Evolutionary conservation across 2,113 vertebrate species (phyloP).

Genomic region (Chionomys nivalis): DNA sequence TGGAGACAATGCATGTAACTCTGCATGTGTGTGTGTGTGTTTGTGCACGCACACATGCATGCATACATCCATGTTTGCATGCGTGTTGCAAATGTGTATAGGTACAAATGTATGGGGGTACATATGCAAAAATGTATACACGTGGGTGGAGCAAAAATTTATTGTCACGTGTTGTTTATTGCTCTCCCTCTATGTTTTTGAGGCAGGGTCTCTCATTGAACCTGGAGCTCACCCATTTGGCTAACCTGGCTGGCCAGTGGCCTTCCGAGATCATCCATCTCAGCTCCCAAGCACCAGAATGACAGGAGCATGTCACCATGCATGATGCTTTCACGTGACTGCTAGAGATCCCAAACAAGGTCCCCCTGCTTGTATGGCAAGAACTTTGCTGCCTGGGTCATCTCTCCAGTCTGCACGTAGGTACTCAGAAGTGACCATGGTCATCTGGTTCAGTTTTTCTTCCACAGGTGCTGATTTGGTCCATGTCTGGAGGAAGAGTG

Average conservation of each 20-base stretch:
- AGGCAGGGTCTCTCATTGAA: neutral
- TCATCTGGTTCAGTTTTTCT: fast-evolving
- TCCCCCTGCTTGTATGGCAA: neutral
- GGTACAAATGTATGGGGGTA: neutral
- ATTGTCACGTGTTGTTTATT: neutral
- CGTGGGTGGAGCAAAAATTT: neutral
- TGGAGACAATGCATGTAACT: neutral
- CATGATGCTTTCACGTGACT: neutral
- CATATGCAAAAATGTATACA: neutral
- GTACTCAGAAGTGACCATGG: fast-evolving
- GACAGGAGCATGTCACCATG: neutral
- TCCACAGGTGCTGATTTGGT: neutral
- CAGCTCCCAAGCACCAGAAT: neutral
- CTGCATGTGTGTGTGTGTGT: no score
- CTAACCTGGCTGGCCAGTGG: neutral
- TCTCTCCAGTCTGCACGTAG: fast-evolving
- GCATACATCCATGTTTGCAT: no score
- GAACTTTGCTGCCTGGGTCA: neutral
- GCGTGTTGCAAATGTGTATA: neutral
- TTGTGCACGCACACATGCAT: fast-evolving
- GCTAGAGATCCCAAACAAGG: neutral
- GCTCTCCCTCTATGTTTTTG: neutral
- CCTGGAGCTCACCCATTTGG: neutral
- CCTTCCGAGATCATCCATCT: neutral
- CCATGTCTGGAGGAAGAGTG: no score